phyloP scores from a whole-genome alignment of 1,140 invertebrate species.

The Mylabris phalerata region DNA sequence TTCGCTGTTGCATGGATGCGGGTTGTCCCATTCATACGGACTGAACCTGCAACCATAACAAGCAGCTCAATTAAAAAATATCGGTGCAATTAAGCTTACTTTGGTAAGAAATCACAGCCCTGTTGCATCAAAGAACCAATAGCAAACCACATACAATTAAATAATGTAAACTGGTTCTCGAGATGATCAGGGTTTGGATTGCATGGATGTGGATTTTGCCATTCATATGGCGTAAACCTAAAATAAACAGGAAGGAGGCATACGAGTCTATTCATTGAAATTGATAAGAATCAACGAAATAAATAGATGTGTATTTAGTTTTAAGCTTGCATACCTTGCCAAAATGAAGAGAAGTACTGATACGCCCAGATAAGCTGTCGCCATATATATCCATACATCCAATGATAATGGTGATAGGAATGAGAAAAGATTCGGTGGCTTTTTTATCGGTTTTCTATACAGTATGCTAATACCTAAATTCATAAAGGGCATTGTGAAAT shows the following conservation, averaged over 20 bases:
- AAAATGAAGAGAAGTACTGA: slow-evolving; percentile 89
- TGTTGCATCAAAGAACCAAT: slow-evolving; percentile 91
- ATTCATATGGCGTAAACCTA: slow-evolving; percentile 90
- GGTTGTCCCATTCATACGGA: slow-evolving; percentile 86
- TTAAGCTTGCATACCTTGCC: slow-evolving; percentile 59
- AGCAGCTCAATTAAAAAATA: slow-evolving; percentile 15
- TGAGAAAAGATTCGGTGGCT: slow-evolving; percentile 86
- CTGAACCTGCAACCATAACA: slow-evolving; percentile 60
- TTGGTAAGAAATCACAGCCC: slow-evolving; percentile 84
- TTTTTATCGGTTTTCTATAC: slow-evolving; percentile 85
- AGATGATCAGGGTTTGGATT: slow-evolving; percentile 68
- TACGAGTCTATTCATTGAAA: too few relatives aligned
- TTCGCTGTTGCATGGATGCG: slow-evolving; percentile 71
- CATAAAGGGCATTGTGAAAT: slow-evolving; percentile 96
- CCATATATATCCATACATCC: slow-evolving; percentile 96
- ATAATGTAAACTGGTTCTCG: slow-evolving; percentile 86
- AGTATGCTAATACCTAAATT: slow-evolving; percentile 89
- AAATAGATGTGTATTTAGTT: neutral
- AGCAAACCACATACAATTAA: slow-evolving; percentile 94
- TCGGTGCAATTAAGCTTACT: slow-evolving; percentile 54
- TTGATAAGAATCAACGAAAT: neutral
- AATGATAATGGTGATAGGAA: slow-evolving; percentile 89
- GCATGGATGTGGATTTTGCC: slow-evolving; percentile 81
- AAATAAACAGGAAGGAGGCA: neutral
- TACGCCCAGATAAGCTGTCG: slow-evolving; percentile 86